Evolutionary conservation across 2,888 invertebrate genomes (phyloP).

Genomic region (Phengaris arion): DNA sequence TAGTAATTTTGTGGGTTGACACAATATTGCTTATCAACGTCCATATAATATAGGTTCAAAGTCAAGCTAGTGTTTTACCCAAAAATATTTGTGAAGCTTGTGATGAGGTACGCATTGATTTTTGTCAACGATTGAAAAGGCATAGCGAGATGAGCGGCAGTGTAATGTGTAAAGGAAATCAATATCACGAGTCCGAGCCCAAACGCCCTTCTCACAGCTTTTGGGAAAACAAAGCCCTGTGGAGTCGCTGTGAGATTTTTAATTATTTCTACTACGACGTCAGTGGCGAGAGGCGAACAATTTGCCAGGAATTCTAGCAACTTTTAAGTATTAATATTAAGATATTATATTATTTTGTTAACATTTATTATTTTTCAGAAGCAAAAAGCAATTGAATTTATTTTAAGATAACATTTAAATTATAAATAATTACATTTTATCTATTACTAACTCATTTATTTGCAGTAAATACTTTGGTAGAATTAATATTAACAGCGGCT

Average conservation of each 20-base stretch:
- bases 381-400: too few relatives aligned
- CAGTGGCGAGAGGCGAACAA: too few relatives aligned
- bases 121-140: conserved; percentile 28
- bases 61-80: neutral
- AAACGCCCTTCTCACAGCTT: conserved; percentile 56
- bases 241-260: conserved; percentile 38
- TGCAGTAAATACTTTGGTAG: neutral
- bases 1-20: too few relatives aligned
- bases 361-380: too few relatives aligned
- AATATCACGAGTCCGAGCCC: conserved; percentile 58
- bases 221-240: conserved; percentile 47
- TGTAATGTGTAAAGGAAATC: conserved; percentile 64
- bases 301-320: too few relatives aligned
- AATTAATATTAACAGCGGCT: conserved; percentile 35
- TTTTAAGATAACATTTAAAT: too few relatives aligned
- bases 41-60: too few relatives aligned
- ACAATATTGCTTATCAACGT: too few relatives aligned
- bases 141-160: conserved; percentile 40
- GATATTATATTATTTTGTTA: too few relatives aligned
- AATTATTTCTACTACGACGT: neutral
- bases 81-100: neutral
- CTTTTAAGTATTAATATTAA: too few relatives aligned
- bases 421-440: too few relatives aligned
- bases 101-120: neutral
- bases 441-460: neutral